These are phyloP conservation scores for Adela reaumurella DNA, from an alignment of 2,888 invertebrate species.

Conservation along the genomic window DNA sequence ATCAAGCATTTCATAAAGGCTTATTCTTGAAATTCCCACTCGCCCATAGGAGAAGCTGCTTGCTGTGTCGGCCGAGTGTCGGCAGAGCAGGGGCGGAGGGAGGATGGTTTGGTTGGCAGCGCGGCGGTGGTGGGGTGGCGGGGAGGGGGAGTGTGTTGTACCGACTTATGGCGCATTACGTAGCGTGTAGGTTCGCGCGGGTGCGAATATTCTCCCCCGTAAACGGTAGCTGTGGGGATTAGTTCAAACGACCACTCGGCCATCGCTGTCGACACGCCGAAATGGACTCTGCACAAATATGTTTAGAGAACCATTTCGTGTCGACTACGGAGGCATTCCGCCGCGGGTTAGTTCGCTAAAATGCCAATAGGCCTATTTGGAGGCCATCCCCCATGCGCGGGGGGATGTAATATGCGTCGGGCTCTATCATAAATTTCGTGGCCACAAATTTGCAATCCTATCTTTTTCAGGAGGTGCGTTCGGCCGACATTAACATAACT, in stretches of 20 bases:
- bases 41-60: too few relatives aligned
- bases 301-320: constrained; percentile 50
- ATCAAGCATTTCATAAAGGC: too few relatives aligned
- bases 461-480: constrained; percentile 38
- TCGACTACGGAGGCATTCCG: constrained; percentile 28
- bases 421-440: constrained; percentile 48
- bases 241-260: constrained; percentile 25
- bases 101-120: too few relatives aligned
- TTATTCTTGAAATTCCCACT: too few relatives aligned
- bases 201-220: constrained; percentile 41
- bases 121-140: too few relatives aligned
- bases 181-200: constrained; percentile 13
- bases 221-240: constrained; percentile 44
- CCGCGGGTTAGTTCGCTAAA: constrained; percentile 39
- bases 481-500: constrained; percentile 44
- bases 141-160: too few relatives aligned
- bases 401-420: constrained; percentile 35
- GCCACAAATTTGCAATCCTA: constrained; percentile 56
- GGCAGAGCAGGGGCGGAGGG: too few relatives aligned
- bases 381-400: constrained; percentile 18
- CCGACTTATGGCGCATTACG: not conserved
- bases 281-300: constrained; percentile 50
- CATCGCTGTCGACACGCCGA: constrained; percentile 40
- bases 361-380: constrained; percentile 48
- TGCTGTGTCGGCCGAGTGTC: too few relatives aligned